Conservation (phyloP, 1,140 invertebrate genomes). For the Tetramorium simillimum region DNA sequence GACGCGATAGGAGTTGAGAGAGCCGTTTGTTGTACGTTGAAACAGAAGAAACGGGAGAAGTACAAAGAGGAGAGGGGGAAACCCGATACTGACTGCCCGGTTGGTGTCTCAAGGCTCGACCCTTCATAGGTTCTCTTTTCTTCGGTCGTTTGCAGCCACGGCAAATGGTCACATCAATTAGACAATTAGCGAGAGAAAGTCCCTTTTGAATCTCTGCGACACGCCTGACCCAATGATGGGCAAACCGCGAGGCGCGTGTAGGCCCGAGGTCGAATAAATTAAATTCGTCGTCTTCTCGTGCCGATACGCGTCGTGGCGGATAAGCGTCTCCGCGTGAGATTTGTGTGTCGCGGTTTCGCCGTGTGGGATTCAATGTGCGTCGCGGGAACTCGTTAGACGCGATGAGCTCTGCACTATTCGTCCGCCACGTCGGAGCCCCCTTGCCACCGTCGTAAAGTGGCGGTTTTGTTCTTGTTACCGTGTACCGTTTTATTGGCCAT, state of each 20-base stretch:
- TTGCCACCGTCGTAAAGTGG: slow-evolving; percentile 33
- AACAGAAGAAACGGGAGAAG: neutral
- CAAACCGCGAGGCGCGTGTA: slow-evolving; percentile 35
- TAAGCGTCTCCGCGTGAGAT: slow-evolving; percentile 55
- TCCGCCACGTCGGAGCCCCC: neutral
- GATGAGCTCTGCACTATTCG: slow-evolving; percentile 60
- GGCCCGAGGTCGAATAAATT: slow-evolving; percentile 70
- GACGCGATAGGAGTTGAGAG: slow-evolving; percentile 77
- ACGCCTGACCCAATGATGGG: slow-evolving; percentile 40
- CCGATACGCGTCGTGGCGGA: slow-evolving; percentile 43
- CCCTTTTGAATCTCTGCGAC: slow-evolving; percentile 54
- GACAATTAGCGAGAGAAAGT: slow-evolving; percentile 66
- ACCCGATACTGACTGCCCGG: slow-evolving; percentile 61
- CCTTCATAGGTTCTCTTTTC: slow-evolving; percentile 52
- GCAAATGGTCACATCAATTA: slow-evolving; percentile 51
- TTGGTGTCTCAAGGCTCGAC: slow-evolving; percentile 54
- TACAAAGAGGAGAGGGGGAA: slow-evolving; percentile 24
- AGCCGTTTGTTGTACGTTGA: slow-evolving; percentile 71
- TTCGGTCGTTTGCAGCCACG: slow-evolving; percentile 9
- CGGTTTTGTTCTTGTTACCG: slow-evolving; percentile 52
- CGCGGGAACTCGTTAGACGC: slow-evolving; percentile 42
- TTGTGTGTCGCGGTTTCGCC: slow-evolving; percentile 61
- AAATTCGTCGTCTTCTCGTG: slow-evolving; percentile 59
- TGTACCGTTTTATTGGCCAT: slow-evolving; percentile 37
- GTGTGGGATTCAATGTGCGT: slow-evolving; percentile 38